Percentiles rank a stretch among this genome's conserved stretches.
These are phyloP conservation scores for Mnemiopsis leidyi DNA, from an alignment of 37 sponge, comb jelly and placozoan species.

Conservation along the genomic window DNA sequence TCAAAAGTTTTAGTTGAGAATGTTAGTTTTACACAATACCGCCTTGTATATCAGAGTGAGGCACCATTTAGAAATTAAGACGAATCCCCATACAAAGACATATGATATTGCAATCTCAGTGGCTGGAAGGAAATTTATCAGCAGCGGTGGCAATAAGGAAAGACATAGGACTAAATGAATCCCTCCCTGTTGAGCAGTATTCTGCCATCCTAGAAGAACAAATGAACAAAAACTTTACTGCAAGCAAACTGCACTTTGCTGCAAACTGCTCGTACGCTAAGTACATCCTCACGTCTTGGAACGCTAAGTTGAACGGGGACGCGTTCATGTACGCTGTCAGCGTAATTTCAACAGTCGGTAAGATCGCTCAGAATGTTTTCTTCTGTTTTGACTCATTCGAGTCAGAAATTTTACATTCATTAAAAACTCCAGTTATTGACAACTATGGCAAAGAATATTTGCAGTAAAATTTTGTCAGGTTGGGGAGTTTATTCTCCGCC, in stretches of 20 bases:
- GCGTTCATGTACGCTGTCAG: constrained; percentile 17
- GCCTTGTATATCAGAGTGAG: too few species aligned
- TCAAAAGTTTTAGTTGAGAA: too few species aligned
- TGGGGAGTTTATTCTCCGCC: not conserved
- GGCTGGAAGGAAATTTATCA: not conserved
- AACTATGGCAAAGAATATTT: too few species aligned
- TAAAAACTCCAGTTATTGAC: too few species aligned
- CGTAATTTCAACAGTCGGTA: constrained; percentile 3
- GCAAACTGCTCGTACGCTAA: not conserved
- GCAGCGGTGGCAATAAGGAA: not conserved
- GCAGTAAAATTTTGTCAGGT: not conserved
- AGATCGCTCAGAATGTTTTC: not conserved
- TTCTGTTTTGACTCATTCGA: too few species aligned
- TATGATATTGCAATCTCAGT: too few species aligned
- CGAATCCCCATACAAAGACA: too few species aligned
- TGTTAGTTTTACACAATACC: too few species aligned
- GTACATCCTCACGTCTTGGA: not conserved
- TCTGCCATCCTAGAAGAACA: not conserved
- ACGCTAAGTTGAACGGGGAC: not conserved
- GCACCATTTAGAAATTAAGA: too few species aligned
- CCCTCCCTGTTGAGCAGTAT: too few species aligned
- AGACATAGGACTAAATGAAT: not conserved
- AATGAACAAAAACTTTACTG: not conserved
- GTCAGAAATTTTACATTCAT: too few species aligned
- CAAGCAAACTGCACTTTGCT: not conserved